A percentile compares a stretch with the other conserved stretches of the same genome.
Conservation (phyloP, 1,140 invertebrate genomes). For the Diabrotica undecimpunctata region DNA sequence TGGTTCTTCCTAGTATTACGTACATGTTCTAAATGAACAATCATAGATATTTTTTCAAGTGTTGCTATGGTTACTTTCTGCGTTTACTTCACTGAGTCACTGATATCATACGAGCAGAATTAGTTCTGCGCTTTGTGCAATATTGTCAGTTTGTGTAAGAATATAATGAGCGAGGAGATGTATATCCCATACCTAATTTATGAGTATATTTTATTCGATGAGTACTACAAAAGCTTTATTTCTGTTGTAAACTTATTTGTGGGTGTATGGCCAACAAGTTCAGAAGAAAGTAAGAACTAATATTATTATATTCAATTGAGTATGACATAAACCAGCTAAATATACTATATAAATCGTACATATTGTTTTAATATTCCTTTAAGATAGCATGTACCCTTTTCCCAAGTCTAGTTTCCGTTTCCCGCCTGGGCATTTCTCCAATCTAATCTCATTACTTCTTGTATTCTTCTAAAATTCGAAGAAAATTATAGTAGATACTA, state of each 20-base stretch:
- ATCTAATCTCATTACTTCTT: no score
- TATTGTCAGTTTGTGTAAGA: background rate
- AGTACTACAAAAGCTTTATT: conserved; percentile 21
- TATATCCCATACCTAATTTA: conserved; percentile 9
- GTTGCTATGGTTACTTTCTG: no score
- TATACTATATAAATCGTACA: conserved; percentile 18
- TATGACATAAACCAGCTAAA: conserved; percentile 35
- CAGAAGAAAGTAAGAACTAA: conserved; percentile 21
- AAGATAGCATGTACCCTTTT: no score
- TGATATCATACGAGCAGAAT: background rate
- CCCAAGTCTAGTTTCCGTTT: no score
- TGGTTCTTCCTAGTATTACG: no score
- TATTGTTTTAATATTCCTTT: no score
- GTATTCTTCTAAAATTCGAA: no score
- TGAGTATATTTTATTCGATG: conserved; percentile 7
- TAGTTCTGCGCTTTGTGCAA: conserved; percentile 5
- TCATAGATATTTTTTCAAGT: no score
- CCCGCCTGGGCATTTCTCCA: no score
- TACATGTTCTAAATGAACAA: no score
- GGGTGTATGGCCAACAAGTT: conserved; percentile 33
- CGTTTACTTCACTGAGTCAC: background rate
- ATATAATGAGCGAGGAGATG: background rate
- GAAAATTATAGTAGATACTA: no score
- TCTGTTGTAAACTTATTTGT: conserved; percentile 24
- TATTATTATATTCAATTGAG: conserved; percentile 33